Base-by-base conservation (phyloP, 1,140 invertebrate genomes). In the Nasonia vitripennis region DNA sequence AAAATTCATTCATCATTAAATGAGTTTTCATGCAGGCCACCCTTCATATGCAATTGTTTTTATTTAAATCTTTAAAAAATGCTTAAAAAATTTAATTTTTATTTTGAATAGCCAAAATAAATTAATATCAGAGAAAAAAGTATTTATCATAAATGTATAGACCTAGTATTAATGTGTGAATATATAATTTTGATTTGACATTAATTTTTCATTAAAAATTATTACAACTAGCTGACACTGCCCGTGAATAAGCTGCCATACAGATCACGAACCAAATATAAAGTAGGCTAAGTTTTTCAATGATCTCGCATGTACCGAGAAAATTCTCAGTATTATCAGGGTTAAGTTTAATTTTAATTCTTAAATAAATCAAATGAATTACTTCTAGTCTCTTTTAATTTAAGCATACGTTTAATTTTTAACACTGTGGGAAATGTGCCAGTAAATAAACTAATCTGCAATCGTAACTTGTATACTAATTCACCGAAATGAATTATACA, bases 241-340 rank as follows among this genome's bases (percentile, higher is more conserved):
- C 78, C 84, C 87, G 87, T 87, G 84, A 84, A 86, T 87, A 80
- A 73, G 86, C 81, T 87, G 86, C 86, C 86, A 87, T 87, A 87
- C 81, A 86, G 85, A 86, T 20, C 45, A 70, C 6, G 17, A 74
- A 83, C 84, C 85, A 84, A 86, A 86, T 87, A 70, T 81, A 83
- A 83, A 55, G 79, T 78, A 87, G 75, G 27, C 14, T 85, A 87
- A 85, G 73, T 81, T 78, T 85, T 31, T 74, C 41, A 78, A 51
- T 77, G 14, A 78, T 85, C 79, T 85, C 71, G 71, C 37, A 51
- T 37, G 27, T 70, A 37, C 51, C 11, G 78, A 80, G 79, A 81
- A 41, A 41, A 12, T 31, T 23, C 78, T 77, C 84, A 85, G 84
- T 85, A 85, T 85, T 85, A 85, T 78, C 84, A 85, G 84, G 41